These are phyloP conservation scores for Seira sanloemensis DNA, from an alignment of 2,888 invertebrate species.

Conservation along the genomic window DNA sequence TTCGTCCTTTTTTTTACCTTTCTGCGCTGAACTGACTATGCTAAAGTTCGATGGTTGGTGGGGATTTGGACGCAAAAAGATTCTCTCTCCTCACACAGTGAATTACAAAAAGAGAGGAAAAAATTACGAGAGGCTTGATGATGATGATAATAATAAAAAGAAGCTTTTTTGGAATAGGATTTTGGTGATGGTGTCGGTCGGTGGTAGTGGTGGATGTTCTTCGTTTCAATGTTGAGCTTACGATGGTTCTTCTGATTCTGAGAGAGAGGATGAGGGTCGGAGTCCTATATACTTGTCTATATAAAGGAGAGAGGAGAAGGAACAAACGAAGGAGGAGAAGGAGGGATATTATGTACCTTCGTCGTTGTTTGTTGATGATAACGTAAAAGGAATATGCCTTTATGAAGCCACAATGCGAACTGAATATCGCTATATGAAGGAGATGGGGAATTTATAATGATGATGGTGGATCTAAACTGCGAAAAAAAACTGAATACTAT, in stretches of 20 bases:
- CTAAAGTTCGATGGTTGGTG: constrained; percentile 7
- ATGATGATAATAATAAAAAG: constrained; percentile 27
- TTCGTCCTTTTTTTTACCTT: constrained; percentile 47
- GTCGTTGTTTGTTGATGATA: constrained; percentile 13
- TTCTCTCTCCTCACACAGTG: constrained; percentile 27
- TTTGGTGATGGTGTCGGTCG: constrained; percentile 47
- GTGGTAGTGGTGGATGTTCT: constrained; percentile 48
- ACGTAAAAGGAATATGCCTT: constrained; percentile 38
- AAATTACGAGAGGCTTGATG: no score
- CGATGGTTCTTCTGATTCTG: constrained; percentile 61
- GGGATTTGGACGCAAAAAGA: constrained; percentile 7
- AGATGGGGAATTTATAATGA: constrained; percentile 64
- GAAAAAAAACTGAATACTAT: constrained; percentile 5
- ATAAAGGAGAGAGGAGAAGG: constrained; percentile 21
- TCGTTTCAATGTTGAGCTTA: constrained; percentile 52
- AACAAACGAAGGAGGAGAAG: constrained; percentile 55
- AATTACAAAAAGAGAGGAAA: constrained; percentile 48
- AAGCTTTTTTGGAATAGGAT: constrained; percentile 13
- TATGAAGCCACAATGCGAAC: constrained; percentile 59
- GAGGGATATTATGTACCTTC: constrained; percentile 41
- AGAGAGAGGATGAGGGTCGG: constrained; percentile 64
- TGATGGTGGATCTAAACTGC: constrained; percentile 21
- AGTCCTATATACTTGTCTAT: constrained; percentile 53
- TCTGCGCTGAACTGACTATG: constrained; percentile 50
- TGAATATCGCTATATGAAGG: constrained; percentile 60